Evolutionary conservation across 2,888 invertebrate species (phyloP), one percentile per base, ranked within the genome.

Genomic region (Limnephilus auricula): DNA sequence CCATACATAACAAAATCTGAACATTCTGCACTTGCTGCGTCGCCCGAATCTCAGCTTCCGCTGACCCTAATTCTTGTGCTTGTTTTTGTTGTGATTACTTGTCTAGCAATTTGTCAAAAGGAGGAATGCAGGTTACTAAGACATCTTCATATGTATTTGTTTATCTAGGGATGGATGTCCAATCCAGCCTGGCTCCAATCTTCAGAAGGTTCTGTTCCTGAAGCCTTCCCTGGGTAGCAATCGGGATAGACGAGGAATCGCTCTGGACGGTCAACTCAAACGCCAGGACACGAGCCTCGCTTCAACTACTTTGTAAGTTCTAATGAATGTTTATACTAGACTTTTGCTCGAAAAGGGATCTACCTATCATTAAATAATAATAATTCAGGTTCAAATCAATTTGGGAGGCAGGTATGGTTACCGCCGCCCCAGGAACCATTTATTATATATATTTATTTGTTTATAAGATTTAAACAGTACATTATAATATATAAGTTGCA

Each of bases 231-330:
- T 99, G 93, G 96, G 97, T 90, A 96, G 97, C 93, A 98, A 99
- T 95, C 97, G 97, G 93, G 98, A 98, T 94, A 97, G 98, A 93
- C 96, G 98, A 85, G 99, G 99, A 87, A 97, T 99, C 92, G 99
- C 99, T 0, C 96, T 99, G 90, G 99, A 99, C 95, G 99, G 99
- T 0, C 98, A 98, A 94, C 95, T 99, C 90, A 99, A 99, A 94
- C 96, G 97, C 82, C 97, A 98, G 93, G 98, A 98, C 93, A 97
- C 98, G 80, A 98, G 98, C 94, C 96, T 99, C 94, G 99, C 99
- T 45, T 99, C 99, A 31, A 98, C 99, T 83, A 99, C 99, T 12
- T 96, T 99, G 98, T 98, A 94, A 97, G 97, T 95, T 80, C 82
- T 31, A 18, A 25, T 9, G 5, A 32, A 0, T 31, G 18, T 32